These are phyloP conservation scores for Xenopus borealis DNA, from an alignment of 2,113 vertebrate genomes.

Conservation along the genomic window DNA sequence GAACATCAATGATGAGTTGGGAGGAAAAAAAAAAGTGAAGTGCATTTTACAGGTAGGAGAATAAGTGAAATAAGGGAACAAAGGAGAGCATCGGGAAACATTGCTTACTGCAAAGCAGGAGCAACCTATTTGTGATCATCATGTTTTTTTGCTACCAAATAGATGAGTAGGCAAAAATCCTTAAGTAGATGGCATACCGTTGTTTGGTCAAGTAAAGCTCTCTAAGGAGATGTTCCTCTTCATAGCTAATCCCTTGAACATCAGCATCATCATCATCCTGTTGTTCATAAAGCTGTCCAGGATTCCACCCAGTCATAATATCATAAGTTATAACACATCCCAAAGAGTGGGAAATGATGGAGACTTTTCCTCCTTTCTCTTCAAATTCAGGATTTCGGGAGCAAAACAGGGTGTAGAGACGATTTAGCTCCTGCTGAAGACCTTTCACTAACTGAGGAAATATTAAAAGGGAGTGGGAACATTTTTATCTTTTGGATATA, in stretches of 20 bases:
- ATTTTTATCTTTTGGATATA: not conserved
- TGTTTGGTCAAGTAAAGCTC: constrained; percentile 79
- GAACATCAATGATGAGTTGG: too few relatives aligned
- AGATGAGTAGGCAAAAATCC: too few relatives aligned
- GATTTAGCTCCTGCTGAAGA: constrained; percentile 91
- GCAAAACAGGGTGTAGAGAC: constrained; percentile 92
- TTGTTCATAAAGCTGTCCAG: constrained; percentile 83
- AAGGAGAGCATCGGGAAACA: too few relatives aligned
- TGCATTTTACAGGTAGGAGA: too few relatives aligned
- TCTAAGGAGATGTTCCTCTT: constrained; percentile 81
- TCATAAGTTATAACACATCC: constrained; percentile 97
- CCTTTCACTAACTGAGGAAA: constrained; percentile 86
- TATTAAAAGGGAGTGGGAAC: not conserved
- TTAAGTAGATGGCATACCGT: constrained; percentile 62
- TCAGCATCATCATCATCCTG: constrained; percentile 81
- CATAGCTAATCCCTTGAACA: constrained; percentile 75
- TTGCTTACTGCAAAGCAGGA: too few relatives aligned
- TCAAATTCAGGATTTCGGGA: constrained; percentile 93
- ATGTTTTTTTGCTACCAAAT: too few relatives aligned
- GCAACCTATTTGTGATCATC: too few relatives aligned
- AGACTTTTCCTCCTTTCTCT: constrained; percentile 89
- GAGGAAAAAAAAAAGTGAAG: too few relatives aligned
- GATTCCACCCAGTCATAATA: constrained; percentile 98
- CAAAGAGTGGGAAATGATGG: constrained; percentile 93
- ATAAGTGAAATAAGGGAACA: too few relatives aligned